Evolutionary conservation across 2,888 invertebrate species (phyloP).

Genomic region (Chrysodeixis includens): DNA sequence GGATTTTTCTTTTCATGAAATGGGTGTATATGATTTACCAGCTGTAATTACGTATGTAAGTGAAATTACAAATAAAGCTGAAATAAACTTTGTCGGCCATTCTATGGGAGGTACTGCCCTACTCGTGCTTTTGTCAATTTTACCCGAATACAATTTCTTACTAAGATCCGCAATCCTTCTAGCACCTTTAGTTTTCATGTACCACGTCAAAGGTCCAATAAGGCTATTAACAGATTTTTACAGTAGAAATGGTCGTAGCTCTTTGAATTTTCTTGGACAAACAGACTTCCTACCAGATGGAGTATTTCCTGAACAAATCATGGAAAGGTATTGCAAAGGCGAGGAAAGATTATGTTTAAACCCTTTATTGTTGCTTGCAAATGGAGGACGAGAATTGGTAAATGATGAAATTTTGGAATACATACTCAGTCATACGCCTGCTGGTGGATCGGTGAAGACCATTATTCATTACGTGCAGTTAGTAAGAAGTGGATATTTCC

Average conservation of each 20-base stretch:
- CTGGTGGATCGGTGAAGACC: conserved; percentile 68
- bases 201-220: conserved; percentile 66
- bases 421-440: conserved; percentile 54
- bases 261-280: conserved; percentile 55
- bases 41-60: conserved; percentile 65
- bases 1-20: conserved; percentile 76
- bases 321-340: conserved; percentile 63
- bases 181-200: conserved; percentile 71
- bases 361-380: conserved; percentile 62
- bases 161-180: conserved; percentile 65
- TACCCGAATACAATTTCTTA: conserved; percentile 63
- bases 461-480: conserved; percentile 71
- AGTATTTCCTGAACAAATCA: conserved; percentile 53
- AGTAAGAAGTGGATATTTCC: conserved; percentile 65
- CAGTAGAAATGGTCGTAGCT: conserved; percentile 41
- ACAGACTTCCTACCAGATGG: conserved; percentile 56
- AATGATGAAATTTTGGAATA: conserved; percentile 39
- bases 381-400: conserved; percentile 57
- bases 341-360: conserved; percentile 60
- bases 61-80: conserved; percentile 47
- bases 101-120: conserved; percentile 72
- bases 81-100: conserved; percentile 68
- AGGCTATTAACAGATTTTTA: conserved; percentile 61
- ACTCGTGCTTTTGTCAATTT: conserved; percentile 64
- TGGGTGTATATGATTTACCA: conserved; percentile 70